A percentile compares a stretch with the other conserved stretches of the same genome.
These are phyloP conservation scores for Smittia sp. DNA, from an alignment of 2,888 invertebrate genomes.

Conservation along the genomic window DNA sequence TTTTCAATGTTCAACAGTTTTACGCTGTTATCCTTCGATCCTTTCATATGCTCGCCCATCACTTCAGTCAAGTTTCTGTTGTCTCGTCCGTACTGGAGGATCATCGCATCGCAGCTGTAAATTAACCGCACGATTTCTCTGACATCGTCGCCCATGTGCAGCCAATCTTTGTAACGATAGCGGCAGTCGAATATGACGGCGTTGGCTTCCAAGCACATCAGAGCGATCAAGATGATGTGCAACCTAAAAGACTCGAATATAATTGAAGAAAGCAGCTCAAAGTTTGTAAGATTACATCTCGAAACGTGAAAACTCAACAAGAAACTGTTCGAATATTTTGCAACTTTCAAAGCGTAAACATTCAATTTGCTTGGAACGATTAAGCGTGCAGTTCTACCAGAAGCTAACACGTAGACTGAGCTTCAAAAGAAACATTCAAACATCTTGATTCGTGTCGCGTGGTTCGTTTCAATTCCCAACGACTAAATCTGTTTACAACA, in stretches of 20 bases:
- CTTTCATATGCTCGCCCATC: not conserved
- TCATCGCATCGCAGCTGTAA: no score
- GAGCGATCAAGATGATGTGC: no score
- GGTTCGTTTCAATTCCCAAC: not conserved
- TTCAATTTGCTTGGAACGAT: not conserved
- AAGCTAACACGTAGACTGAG: not conserved
- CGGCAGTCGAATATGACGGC: no score
- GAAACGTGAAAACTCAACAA: no score
- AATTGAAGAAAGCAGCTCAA: no score
- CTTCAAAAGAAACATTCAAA: not conserved
- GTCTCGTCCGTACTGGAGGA: not conserved
- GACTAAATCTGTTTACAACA: not conserved
- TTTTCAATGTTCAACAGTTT: not conserved
- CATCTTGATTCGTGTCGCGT: slow-evolving; percentile 5
- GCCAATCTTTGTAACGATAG: no score
- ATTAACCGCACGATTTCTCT: not conserved
- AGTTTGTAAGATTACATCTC: no score
- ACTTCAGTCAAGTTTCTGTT: not conserved
- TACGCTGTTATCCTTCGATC: not conserved
- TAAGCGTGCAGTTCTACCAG: not conserved
- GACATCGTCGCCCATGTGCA: not conserved
- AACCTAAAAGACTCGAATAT: not conserved
- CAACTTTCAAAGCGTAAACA: no score
- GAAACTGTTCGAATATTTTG: not conserved
- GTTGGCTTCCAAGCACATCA: no score